Percentiles rank a stretch among this genome's conserved stretches.
Evolutionary conservation across 2,888 invertebrate species (phyloP).

Genomic region (Archips crataeganus): DNA sequence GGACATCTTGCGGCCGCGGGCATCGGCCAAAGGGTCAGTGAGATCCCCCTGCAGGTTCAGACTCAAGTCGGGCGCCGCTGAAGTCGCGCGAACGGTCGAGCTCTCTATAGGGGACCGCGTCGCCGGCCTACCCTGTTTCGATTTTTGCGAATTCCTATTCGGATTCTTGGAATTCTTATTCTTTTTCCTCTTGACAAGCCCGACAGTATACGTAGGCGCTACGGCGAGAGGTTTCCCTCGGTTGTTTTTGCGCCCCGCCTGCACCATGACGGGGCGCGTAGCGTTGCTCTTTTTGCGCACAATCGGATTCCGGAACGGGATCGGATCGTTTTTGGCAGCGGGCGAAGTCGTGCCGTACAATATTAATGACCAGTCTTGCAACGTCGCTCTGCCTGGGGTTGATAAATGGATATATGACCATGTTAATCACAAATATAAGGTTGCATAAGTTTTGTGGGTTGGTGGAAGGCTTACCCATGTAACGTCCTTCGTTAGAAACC

Average conservation of each 20-base stretch:
- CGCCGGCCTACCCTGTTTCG: slow-evolving; percentile 83
- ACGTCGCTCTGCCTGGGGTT: slow-evolving; percentile 92
- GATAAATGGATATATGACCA: slow-evolving; percentile 56
- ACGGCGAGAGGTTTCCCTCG: slow-evolving; percentile 72
- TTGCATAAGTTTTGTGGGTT: slow-evolving; percentile 28
- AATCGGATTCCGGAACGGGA: slow-evolving; percentile 82
- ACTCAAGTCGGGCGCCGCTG: slow-evolving; percentile 71
- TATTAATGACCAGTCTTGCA: slow-evolving; percentile 97
- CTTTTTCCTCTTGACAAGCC: slow-evolving; percentile 82
- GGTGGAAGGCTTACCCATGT: slow-evolving; percentile 89
- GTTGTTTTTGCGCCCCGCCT: slow-evolving; percentile 74
- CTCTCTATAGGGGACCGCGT: slow-evolving; percentile 83
- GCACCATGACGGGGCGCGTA: slow-evolving; percentile 76
- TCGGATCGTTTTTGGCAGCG: slow-evolving; percentile 87
- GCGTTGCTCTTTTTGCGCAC: slow-evolving; percentile 75
- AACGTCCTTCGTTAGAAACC: slow-evolving; percentile 97
- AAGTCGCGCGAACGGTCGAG: slow-evolving; percentile 71
- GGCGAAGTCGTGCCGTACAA: slow-evolving; percentile 94
- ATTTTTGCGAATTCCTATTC: slow-evolving; percentile 79
- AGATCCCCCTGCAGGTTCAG: slow-evolving; percentile 75
- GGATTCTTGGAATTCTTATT: slow-evolving; percentile 85
- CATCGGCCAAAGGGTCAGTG: slow-evolving; percentile 74
- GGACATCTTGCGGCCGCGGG: slow-evolving; percentile 87
- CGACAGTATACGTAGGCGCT: slow-evolving; percentile 77
- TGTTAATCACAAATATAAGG: slow-evolving; percentile 47